Base-by-base conservation (phyloP, 2,113 vertebrate genomes). In the Oncorhynchus clarkii region DNA sequence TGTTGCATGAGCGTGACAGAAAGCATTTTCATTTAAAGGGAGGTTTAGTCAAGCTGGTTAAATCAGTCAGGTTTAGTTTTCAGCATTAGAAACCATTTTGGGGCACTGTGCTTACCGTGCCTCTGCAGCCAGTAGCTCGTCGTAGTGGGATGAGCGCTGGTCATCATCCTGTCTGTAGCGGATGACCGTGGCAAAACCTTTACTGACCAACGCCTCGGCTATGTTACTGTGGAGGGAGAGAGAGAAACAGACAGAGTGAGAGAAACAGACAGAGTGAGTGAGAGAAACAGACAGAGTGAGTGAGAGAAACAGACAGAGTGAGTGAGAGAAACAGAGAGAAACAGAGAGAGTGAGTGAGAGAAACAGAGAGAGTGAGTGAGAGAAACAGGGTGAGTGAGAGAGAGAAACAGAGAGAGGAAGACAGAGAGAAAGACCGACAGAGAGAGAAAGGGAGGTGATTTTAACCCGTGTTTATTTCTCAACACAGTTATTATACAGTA, bases 121-220 rank as follows among this genome's bases (percentile, higher is more conserved):
- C 82, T 99, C 97, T 0, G 97, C 97, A 0, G 97, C 96, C 70
- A 99, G 92, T 70, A 99, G 94, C 80, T 99, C 97, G 0, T 99
- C 97, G 1, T 99, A 99, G 90, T 98, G 96, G 2, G 97, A 97
- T 71, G 97, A 99, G 22, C 97, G 90, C 84, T 99, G 97, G 87
- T 99, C 96, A 1, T 99, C 97, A 29, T 99, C 97, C 78, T 99
- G 97, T 76, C 97, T 93, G 88, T 99, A 99, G 70, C 96, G 92
- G 91, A 99, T 96, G 88, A 96, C 94, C 0, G 97, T 97, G 82
- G 97, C 97, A 31, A 98, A 92, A 20, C 97, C 97, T 90, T 99
- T 99, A 90, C 97, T 99, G 86, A 99, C 95, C 65, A 99, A 92
- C 7, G 97, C 97, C 87, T 99, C 97, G 0, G 97, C 97, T 1